Base-by-base conservation (phyloP, 2,888 invertebrate species). In the Pyrrhopygopsis socrates region DNA sequence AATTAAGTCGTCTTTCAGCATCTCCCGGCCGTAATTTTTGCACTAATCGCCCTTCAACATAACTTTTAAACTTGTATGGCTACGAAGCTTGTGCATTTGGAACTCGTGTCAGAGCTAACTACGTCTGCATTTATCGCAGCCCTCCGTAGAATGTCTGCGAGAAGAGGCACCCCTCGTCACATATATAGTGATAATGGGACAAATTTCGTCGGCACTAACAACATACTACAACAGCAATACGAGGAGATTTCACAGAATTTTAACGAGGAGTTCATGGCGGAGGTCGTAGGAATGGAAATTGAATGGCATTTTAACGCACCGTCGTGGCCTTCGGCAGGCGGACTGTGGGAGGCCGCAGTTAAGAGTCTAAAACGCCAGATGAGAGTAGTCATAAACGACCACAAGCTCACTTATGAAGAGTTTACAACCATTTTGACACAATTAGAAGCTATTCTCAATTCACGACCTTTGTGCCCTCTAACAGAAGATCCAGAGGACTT, bases 151-250 rank as follows among this genome's bases (percentile, higher is more conserved):
- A 89, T 90, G n/a, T 89, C 91, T 2, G 63, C 91, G 2, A 81
- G 86, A 38, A 67, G 92, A 81, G 92, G 91, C 13, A 63, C 68
- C 0, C 89, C 88, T 1, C 30, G 54, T 3, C 84, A 89, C 50
- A 77, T 90, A 13, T 90, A 90, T n/a, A 86, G 85, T 38, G 92
- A 92, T 22, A 70, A 86, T 15, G 90, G 91, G 1, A 92, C 89
- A 0, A 92, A 91, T 70, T 93, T 93, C 24, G 78, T 91, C 0
- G 91, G 90, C 0, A 88, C 91, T 2, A 88, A 84, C 27, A 83
- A 76, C 22, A n/a, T 81, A n/a, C n/a, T 80, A n/a, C 41, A 63
- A 41, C 30, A 63, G n/a, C 63, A 80, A 60, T 70, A 73, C 27
- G 41, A 70, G 18, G 15, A 63, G 11, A 63, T 80, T 29, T 27